Conservation (phyloP, 2,797 vertebrate species). For the Fistularia tabacaria region DNA sequence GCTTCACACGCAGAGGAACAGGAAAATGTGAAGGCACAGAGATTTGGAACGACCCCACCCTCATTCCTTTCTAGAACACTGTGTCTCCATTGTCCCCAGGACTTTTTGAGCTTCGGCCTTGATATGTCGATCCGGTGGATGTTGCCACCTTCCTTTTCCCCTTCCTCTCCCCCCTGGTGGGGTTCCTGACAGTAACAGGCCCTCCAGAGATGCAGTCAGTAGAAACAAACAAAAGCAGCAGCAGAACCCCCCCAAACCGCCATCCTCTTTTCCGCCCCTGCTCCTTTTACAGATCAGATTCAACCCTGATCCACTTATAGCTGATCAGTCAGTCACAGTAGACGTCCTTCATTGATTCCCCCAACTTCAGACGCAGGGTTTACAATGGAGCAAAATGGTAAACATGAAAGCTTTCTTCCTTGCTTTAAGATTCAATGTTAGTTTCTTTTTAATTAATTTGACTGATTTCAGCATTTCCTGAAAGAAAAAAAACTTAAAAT, state of each 20-base stretch:
- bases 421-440: too few species aligned
- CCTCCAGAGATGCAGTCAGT: slow-evolving; percentile 21
- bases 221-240: slow-evolving; percentile 32
- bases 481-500: too few species aligned
- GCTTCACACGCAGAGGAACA: slow-evolving; percentile 17
- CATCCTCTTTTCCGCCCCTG: slow-evolving; percentile 4
- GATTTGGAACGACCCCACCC: slow-evolving; percentile 34
- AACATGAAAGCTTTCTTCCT: too few species aligned
- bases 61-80: slow-evolving; percentile 44
- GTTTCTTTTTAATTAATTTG: too few species aligned
- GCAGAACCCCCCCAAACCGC: not conserved
- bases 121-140: slow-evolving; percentile 43
- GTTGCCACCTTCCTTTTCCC: slow-evolving; percentile 6
- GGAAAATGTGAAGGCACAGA: slow-evolving; percentile 66
- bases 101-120: slow-evolving; percentile 32
- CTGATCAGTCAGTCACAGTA: slow-evolving; percentile 32
- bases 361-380: too few species aligned
- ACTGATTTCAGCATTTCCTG: too few species aligned
- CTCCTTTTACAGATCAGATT: slow-evolving; percentile 17
- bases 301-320: slow-evolving; percentile 41
- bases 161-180: slow-evolving; percentile 9
- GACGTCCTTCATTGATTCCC: slow-evolving; percentile 6
- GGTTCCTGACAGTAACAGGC: slow-evolving; percentile 16
- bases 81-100: slow-evolving; percentile 55
- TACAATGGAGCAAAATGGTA: too few species aligned